Evolutionary conservation across 2,113 vertebrate species (phyloP).

Genomic region (Xiphias gladius): DNA sequence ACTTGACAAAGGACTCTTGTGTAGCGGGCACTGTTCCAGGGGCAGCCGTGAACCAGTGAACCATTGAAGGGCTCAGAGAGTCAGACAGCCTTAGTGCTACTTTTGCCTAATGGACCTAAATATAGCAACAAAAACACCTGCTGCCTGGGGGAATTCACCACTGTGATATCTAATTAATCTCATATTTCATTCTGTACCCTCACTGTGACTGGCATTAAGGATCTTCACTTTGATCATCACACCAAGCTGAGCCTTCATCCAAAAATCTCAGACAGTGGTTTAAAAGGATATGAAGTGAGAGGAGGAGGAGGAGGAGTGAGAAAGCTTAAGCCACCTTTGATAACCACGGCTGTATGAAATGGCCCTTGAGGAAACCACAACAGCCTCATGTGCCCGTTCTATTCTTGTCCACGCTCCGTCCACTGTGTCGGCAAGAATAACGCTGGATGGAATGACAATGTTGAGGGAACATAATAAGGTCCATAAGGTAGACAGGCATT

Average conservation of each 20-base stretch:
- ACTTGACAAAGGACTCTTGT: slow-evolving; percentile 75
- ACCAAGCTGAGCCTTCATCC: slow-evolving; percentile 67
- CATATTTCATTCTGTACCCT: slow-evolving; percentile 75
- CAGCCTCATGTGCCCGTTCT: slow-evolving; percentile 61
- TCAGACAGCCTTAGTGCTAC: slow-evolving; percentile 72
- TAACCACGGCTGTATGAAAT: slow-evolving; percentile 59
- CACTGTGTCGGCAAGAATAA: slow-evolving; percentile 44
- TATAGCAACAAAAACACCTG: slow-evolving; percentile 83
- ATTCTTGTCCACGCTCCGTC: slow-evolving; percentile 52
- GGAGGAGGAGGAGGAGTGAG: slow-evolving; percentile 33
- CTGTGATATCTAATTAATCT: slow-evolving; percentile 82
- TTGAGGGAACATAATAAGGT: slow-evolving; percentile 58
- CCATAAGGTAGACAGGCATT: slow-evolving; percentile 40
- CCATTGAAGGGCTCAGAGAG: slow-evolving; percentile 72
- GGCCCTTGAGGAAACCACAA: slow-evolving; percentile 71
- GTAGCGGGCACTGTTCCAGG: slow-evolving; percentile 60
- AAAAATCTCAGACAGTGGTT: slow-evolving; percentile 60
- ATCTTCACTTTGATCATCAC: slow-evolving; percentile 77
- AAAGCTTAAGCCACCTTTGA: slow-evolving; percentile 66
- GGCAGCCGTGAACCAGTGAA: slow-evolving; percentile 73
- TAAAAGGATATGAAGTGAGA: slow-evolving; percentile 40
- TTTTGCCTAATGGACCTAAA: slow-evolving; percentile 82
- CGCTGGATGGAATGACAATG: slow-evolving; percentile 45
- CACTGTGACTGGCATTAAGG: slow-evolving; percentile 75
- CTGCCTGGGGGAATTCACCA: slow-evolving; percentile 73